phyloP scores from a whole-genome alignment of 2,888 invertebrate genomes.

The Hedychridium roseum region DNA sequence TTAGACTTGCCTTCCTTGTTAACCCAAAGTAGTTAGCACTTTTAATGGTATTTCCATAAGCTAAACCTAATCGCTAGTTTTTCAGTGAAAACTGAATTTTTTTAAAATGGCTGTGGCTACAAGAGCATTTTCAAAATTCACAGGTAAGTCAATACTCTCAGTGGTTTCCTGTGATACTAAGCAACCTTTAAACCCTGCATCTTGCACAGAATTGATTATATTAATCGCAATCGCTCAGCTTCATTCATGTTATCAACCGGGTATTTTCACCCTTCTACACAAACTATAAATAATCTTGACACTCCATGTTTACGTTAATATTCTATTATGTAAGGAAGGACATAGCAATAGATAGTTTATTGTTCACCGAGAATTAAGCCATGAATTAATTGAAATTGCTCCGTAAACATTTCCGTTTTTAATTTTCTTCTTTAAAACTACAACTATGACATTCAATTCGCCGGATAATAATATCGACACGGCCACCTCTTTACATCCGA shows the following conservation, averaged over 20 bases:
- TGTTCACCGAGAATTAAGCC: constrained; percentile 12
- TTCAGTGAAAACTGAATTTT: constrained; percentile 25
- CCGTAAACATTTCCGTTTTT: no score
- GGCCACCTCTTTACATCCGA: no score
- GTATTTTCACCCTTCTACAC: constrained; percentile 6
- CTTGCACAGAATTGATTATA: background rate
- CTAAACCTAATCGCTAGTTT: constrained; percentile 25
- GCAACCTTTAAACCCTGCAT: constrained; percentile 13
- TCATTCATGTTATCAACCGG: constrained; percentile 2
- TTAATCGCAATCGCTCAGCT: background rate
- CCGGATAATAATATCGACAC: no score
- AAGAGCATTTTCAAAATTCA: constrained; percentile 58
- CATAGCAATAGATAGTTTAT: constrained; percentile 15
- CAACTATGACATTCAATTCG: no score
- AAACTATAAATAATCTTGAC: constrained; percentile 33
- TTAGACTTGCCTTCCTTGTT: constrained; percentile 33
- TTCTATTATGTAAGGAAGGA: constrained; percentile 50
- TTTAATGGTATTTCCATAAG: constrained; percentile 35
- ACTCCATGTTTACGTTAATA: constrained; percentile 29
- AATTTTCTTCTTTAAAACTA: no score
- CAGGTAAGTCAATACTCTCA: constrained; percentile 47
- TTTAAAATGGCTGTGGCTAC: constrained; percentile 60
- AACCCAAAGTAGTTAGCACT: constrained; percentile 43
- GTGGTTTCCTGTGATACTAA: constrained; percentile 5
- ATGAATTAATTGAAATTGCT: no score